Evolutionary conservation across 2,113 vertebrate species (phyloP).

Genomic region (Herpailurus yagouaroundi): DNA sequence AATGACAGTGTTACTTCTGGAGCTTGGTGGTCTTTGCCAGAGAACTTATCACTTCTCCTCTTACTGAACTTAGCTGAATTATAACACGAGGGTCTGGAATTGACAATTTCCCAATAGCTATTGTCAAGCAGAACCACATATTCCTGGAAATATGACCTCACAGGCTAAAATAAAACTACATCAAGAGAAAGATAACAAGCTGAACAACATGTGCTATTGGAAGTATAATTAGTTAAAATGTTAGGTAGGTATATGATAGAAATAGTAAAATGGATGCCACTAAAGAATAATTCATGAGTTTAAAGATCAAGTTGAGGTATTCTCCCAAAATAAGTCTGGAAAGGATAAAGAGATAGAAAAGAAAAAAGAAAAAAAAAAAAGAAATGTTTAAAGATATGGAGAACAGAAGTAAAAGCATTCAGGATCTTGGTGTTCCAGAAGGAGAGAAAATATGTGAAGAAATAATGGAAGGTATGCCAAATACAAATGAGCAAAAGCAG

Average conservation of each 20-base stretch:
- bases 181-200: background rate
- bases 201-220: background rate
- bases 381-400: background rate
- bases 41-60: background rate
- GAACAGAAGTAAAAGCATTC: background rate
- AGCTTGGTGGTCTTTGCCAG: background rate
- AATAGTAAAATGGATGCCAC: background rate
- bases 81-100: background rate
- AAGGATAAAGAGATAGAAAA: background rate
- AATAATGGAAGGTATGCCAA: background rate
- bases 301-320: background rate
- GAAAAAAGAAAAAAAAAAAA: background rate
- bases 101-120: background rate
- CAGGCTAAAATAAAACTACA: background rate
- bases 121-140: background rate
- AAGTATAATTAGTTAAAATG: background rate
- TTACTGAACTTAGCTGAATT: background rate
- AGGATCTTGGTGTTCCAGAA: background rate
- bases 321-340: background rate
- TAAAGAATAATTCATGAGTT: background rate
- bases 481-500: background rate
- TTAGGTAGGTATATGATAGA: background rate
- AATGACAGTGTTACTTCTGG: background rate
- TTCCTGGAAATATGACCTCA: background rate
- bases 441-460: background rate